Percentiles rank a stretch among this genome's conserved stretches.
These are phyloP conservation scores for Cosmia pyralina DNA, from an alignment of 2,888 invertebrate species.

Conservation along the genomic window DNA sequence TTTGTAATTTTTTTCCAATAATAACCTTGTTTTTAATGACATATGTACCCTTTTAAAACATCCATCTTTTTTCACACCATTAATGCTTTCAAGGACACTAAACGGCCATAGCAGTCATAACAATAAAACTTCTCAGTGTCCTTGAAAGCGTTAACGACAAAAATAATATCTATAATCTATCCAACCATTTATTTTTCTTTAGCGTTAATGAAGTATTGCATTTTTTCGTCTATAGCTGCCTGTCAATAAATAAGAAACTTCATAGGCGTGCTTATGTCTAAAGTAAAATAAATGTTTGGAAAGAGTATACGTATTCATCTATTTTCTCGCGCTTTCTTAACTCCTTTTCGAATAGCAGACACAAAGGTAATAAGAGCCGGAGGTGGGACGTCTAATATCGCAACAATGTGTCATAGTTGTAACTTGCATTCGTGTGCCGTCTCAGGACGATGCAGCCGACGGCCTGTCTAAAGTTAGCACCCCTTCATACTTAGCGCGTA, in stretches of 20 bases:
- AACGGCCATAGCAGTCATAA: no score
- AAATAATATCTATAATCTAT: no score
- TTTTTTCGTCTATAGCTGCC: no score
- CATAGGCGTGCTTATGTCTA: no score
- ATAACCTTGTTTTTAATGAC: background rate
- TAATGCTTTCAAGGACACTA: no score
- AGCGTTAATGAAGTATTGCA: no score
- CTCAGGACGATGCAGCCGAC: constrained; percentile 73
- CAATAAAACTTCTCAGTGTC: no score
- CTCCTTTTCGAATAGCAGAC: constrained; percentile 49
- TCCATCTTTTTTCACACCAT: background rate
- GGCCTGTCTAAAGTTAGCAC: constrained; percentile 79
- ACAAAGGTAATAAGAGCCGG: constrained; percentile 58
- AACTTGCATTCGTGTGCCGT: constrained; percentile 74
- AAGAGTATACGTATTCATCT: background rate
- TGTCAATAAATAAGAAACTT: no score
- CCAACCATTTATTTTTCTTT: no score
- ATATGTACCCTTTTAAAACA: background rate
- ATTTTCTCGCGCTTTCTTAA: constrained; percentile 17
- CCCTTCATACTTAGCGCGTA: constrained; percentile 78
- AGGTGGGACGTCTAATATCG: constrained; percentile 73
- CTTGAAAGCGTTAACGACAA: no score
- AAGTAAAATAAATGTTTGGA: no score
- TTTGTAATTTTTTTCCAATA: background rate
- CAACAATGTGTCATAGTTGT: constrained; percentile 73